Conservation (phyloP, 1,140 invertebrate species). For the Drosophila oshimai region DNA sequence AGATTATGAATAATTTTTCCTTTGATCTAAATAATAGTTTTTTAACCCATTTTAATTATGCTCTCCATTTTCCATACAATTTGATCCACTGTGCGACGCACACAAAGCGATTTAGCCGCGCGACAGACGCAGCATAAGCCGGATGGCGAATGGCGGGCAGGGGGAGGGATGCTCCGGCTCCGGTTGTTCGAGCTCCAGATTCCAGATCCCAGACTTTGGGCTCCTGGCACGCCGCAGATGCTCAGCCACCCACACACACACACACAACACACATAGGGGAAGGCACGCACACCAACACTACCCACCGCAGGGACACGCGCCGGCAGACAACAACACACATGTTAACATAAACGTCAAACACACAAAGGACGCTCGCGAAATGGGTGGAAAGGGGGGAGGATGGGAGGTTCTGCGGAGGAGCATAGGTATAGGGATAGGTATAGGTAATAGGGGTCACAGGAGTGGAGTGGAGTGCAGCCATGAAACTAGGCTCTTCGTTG, state of each 20-base stretch:
- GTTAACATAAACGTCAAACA: constrained; percentile 81
- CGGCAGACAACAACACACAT: constrained; percentile 71
- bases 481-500: constrained; percentile 26
- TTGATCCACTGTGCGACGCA: constrained; percentile 26
- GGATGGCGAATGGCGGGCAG: constrained; percentile 30
- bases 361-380: constrained; percentile 54
- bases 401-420: background rate
- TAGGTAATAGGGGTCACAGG: constrained; percentile 28
- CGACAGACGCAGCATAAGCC: constrained; percentile 33
- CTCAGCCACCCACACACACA: constrained; percentile 38
- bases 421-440: constrained; percentile 19
- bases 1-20: no score
- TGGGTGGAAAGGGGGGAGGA: background rate
- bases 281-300: background rate
- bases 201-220: constrained; percentile 42
- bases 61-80: constrained; percentile 4
- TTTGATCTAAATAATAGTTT: background rate
- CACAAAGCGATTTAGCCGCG: constrained; percentile 37
- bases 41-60: background rate
- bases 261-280: constrained; percentile 5
- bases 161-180: constrained; percentile 33
- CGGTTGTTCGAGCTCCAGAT: constrained; percentile 29
- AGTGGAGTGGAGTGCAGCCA: constrained; percentile 21
- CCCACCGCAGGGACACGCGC: constrained; percentile 54
- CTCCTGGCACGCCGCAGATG: constrained; percentile 70